phyloP scores from a whole-genome alignment of 2,113 vertebrate species.

The Danionella cerebrum region DNA sequence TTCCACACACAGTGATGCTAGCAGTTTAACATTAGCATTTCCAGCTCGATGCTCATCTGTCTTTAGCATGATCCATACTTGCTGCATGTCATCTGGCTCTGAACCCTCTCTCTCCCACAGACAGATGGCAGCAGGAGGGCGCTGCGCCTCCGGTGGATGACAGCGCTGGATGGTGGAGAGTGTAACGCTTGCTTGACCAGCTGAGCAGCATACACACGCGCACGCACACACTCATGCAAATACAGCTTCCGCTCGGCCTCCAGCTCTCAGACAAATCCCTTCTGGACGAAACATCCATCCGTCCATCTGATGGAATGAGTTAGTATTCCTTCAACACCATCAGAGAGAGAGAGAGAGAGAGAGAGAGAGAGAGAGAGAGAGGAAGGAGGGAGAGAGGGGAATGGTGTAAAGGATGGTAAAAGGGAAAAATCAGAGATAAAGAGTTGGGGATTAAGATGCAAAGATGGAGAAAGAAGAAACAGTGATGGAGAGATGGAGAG shows the following conservation, averaged over 20 bases:
- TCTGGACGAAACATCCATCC: constrained; percentile 81
- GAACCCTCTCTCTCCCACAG: too few species aligned
- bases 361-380: constrained; percentile 38
- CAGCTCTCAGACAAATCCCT: constrained; percentile 81
- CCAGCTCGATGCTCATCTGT: constrained; percentile 90
- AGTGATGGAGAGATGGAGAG: too few species aligned
- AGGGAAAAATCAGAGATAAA: too few species aligned
- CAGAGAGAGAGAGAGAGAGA: background rate
- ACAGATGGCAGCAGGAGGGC: too few species aligned
- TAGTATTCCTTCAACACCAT: constrained; percentile 63
- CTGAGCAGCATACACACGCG: too few species aligned
- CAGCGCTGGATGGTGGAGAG: too few species aligned
- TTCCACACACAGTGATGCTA: too few species aligned
- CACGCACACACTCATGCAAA: constrained; percentile 97
- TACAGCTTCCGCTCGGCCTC: constrained; percentile 68
- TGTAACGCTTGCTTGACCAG: constrained; percentile 91
- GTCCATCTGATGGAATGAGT: constrained; percentile 70
- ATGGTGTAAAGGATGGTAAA: too few species aligned
- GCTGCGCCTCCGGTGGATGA: constrained; percentile 80
- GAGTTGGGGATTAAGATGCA: too few species aligned
- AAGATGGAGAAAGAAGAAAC: too few species aligned
- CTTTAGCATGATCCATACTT: constrained; percentile 99
- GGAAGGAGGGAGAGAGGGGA: constrained; percentile 47
- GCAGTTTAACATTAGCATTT: constrained; percentile 99
- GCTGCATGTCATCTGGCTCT: constrained; percentile 97